Evolutionary conservation across 2,113 vertebrate species (phyloP), one percentile per base, ranked within the genome.

Genomic region (Semicossyphus pulcher): DNA sequence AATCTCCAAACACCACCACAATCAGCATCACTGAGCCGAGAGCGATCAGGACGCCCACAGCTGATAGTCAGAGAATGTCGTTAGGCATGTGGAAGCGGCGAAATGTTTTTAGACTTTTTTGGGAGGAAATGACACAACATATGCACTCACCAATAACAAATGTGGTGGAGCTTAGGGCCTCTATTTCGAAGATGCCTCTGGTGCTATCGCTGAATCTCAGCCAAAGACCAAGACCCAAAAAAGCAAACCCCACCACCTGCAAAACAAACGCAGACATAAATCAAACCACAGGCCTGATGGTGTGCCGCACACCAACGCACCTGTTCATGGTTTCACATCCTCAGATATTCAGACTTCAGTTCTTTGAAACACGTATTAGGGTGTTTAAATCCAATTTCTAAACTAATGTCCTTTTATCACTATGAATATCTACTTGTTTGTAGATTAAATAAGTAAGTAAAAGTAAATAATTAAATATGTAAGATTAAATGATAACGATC

Each of bases 141-240:
- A 9, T 16, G 31, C 4, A 86, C 91, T 42, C 9, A 93, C 92
- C 86, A 0, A 63, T 53, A 1, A 90, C 85, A 53, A 92, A 93
- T 12, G 76, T 23, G 1, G 69, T 84, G 0, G 89, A 86, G 82
- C 79, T 76, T 4, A 88, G 51, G 2, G 1, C 14, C 0, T 70
- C 3, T 0, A 89, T 20, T 16, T 59, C 0, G 20, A 92, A 92
- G 49, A 90, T 36, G 4, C 10, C 54, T 51, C 76, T 70, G 39
- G 92, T 92, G 54, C 28, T 32, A 0, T 5, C 0, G 20, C 88
- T 85, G 59, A 90, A 86, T 25, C 91, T 73, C 42, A 92, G 42
- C 88, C 87, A 90, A 31, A 92, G 4, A 16, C 92, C 92, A 0
- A 92, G 47, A 0, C 56, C 78, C 54, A 92, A 0, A 1, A 89